Base-by-base conservation (phyloP, 2,797 vertebrate species). In the Pipistrellus pipistrellus region DNA sequence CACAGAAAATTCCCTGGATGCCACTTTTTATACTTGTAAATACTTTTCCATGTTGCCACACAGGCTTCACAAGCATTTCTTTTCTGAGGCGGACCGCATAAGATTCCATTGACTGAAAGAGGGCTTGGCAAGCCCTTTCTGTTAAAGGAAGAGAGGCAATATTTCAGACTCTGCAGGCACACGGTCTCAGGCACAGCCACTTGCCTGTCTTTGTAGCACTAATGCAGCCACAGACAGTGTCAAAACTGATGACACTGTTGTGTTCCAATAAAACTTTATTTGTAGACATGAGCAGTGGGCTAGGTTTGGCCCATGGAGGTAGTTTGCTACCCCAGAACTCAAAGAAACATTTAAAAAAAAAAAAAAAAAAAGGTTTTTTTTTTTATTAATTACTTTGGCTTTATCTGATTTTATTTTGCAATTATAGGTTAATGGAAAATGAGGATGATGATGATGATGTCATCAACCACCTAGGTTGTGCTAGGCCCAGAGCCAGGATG, bases 1-100 rank as follows among this genome's bases (percentile, higher is more conserved):
- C 94, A 77, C 44, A 90, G 71, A 92, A 92, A 95, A 87, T 93
- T 94, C 82, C 55, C 92, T 94, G 85, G 73, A 82, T 69, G 53
- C 92, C 46, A 80, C 57, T 96, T 89, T 85, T 87, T 71, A 75
- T 64, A 17, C 77, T 87, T 87, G 48, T 80, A 85, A 96, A 92
- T 95, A 91, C 73, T 95, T 95, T 66, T 35, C 82, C 62, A 2
- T 78, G 68, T 86, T 72, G 89, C 55, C 84, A 30, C 90, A 59
- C 59, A n/a, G 80, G 57, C 66, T 48, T 85, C 44, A 20, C 13
- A 35, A 35, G 32, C 30, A 76, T 85, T 71, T 53, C 10, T 53
- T 59, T 25, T 5, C 78, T 59, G 46, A 46, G 85, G 38, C n/a
- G 46, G 51, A 51, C 92, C 64, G 2, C 23, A 11, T 90, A 41